Base-by-base conservation (phyloP, 2,113 vertebrate species). In the Lampris incognitus region DNA sequence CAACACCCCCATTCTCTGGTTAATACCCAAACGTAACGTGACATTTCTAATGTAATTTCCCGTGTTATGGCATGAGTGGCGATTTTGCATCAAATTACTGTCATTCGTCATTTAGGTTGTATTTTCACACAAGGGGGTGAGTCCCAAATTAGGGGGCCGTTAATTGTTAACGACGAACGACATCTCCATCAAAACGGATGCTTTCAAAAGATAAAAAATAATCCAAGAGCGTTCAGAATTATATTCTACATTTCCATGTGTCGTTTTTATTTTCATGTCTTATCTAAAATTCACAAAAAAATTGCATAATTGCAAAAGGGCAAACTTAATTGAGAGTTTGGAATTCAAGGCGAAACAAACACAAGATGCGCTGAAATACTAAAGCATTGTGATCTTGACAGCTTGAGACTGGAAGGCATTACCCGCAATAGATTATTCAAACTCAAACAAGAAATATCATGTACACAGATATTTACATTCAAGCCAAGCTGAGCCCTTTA, bases 401-500 rank as follows among this genome's bases (percentile, higher is more conserved):
- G 51, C 51, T 13, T 54, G 24, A 46, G 13, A 44, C 9, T 10
- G 3, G 1, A 56, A 0, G 3, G 66, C 3, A 54, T 50, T 6
- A 70, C 6, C 9, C 41, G 24, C 37, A 67, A 67, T 66, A 62
- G 1, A 5, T n/a, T 49, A 65, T 8, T 66, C 37, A 61, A 65
- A 54, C 44, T 51, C 40, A 64, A 65, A 9, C 40, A 24, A 44
- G 24, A 60, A 67, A 82, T 59, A n/a, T 72, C 59, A 67, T 59
- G 24, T 52, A 62, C 60, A 78, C 9, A 65, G 44, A 39, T 81
- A 85, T 81, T 76, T 83, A 85, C 85, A 91, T 90, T 91, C 83
- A 78, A 79, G 68, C 52, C 58, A 51, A 76, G 75, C 42, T 3
- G 58, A 82, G 82, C 83, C 77, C 78, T 85, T 79, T 70, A 60